Evolutionary conservation across 2,888 invertebrate genomes (phyloP).

Genomic region (Cryptocephalus moraei): DNA sequence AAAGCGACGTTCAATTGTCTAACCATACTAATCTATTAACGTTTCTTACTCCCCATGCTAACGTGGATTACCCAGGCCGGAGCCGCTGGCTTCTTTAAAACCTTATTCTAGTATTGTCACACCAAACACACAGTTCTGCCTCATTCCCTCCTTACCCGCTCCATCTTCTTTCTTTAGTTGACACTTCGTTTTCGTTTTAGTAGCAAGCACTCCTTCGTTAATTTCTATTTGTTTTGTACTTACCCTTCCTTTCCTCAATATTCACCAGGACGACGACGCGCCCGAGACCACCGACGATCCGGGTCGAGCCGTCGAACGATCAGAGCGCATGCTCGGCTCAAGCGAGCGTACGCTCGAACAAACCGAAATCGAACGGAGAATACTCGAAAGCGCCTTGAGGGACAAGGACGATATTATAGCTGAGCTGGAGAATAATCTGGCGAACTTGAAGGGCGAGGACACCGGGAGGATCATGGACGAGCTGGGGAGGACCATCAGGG

Average conservation of each 20-base stretch:
- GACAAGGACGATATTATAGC: slow-evolving; percentile 20
- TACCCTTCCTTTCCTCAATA: slow-evolving; percentile 13
- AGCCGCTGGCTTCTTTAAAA: slow-evolving; percentile 89
- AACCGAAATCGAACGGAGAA: slow-evolving; percentile 36
- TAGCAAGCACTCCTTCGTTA: too few relatives aligned
- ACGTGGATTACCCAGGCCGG: slow-evolving; percentile 54
- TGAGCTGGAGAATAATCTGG: slow-evolving; percentile 14
- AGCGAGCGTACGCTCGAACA: slow-evolving; percentile 45
- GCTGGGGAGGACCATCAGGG: slow-evolving; percentile 16
- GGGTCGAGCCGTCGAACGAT: slow-evolving; percentile 41
- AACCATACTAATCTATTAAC: slow-evolving; percentile 4
- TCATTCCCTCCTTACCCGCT: slow-evolving; percentile 29
- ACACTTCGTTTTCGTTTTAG: slow-evolving; percentile 10
- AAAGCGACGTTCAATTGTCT: slow-evolving; percentile 10
- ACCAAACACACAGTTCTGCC: slow-evolving; percentile 30
- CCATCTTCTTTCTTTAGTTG: slow-evolving; percentile 13
- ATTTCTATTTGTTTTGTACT: slow-evolving; percentile 3
- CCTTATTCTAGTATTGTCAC: slow-evolving; percentile 69
- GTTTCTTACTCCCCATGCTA: slow-evolving; percentile 3
- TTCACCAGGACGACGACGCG: slow-evolving; percentile 1
- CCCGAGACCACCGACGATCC: slow-evolving; percentile 32
- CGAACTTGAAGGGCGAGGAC: too few relatives aligned
- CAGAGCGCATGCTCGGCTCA: slow-evolving; percentile 19
- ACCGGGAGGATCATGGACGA: slow-evolving; percentile 2
- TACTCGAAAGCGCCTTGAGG: slow-evolving; percentile 22